Evolutionary conservation across 2,888 invertebrate species (phyloP).

Genomic region (Scaptomyza reducta): DNA sequence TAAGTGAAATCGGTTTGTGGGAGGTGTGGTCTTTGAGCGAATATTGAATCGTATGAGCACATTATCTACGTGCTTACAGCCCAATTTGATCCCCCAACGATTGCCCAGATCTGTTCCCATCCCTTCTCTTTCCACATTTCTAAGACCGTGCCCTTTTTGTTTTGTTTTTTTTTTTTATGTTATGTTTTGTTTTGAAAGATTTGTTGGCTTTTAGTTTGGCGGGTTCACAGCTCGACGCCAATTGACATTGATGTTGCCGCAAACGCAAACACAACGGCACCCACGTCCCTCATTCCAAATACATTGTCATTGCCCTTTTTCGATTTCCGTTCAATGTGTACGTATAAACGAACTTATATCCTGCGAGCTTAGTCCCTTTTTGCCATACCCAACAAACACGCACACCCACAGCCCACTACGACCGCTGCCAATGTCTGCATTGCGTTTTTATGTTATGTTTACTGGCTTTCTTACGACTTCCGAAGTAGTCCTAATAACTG

Average conservation of each 20-base stretch:
- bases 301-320: slow-evolving; percentile 53
- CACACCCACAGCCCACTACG: slow-evolving; percentile 22
- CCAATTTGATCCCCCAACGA: slow-evolving; percentile 79
- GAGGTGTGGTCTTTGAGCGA: slow-evolving; percentile 33
- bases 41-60: slow-evolving; percentile 73
- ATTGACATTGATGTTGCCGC: slow-evolving; percentile 52
- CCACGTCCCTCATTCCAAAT: neutral
- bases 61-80: slow-evolving; percentile 82
- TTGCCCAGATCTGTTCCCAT: slow-evolving; percentile 44
- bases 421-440: slow-evolving; percentile 45
- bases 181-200: slow-evolving; percentile 67
- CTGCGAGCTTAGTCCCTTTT: slow-evolving; percentile 65
- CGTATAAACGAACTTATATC: slow-evolving; percentile 59
- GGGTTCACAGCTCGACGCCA: slow-evolving; percentile 56
- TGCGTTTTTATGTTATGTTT: slow-evolving; percentile 61
- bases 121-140: slow-evolving; percentile 1
- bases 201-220: slow-evolving; percentile 63
- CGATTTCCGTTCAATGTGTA: slow-evolving; percentile 66
- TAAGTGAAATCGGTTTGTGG: slow-evolving; percentile 16
- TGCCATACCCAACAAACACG: slow-evolving; percentile 43
- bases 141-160: slow-evolving; percentile 28
- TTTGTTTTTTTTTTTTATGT: slow-evolving; percentile 19
- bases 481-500: slow-evolving; percentile 74
- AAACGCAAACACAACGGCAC: slow-evolving; percentile 12
- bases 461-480: slow-evolving; percentile 68